A percentile compares a stretch with the other conserved stretches of the same genome.
These are phyloP conservation scores for Schlechtendalia chinensis DNA, from an alignment of 1,140 invertebrate genomes.

Conservation along the genomic window DNA sequence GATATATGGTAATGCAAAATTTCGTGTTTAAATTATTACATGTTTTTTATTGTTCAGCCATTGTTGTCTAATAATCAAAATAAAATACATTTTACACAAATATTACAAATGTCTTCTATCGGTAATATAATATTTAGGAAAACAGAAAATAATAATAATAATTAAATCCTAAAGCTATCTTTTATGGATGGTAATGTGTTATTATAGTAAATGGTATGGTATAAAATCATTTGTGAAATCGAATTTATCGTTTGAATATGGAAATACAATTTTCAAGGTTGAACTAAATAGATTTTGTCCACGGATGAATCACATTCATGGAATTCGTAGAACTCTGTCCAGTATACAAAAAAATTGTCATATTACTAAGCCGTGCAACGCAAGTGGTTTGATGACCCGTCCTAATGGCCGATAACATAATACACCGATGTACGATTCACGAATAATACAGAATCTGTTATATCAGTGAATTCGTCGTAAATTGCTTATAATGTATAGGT, in stretches of 20 bases:
- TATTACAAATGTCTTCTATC: background rate
- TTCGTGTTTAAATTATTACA: background rate
- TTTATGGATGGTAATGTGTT: background rate
- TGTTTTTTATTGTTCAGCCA: background rate
- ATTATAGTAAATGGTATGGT: slow-evolving; percentile 26
- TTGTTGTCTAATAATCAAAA: background rate
- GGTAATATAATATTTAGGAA: background rate
- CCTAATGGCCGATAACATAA: background rate
- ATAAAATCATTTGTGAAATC: slow-evolving; percentile 26
- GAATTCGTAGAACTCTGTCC: background rate
- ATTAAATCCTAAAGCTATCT: background rate
- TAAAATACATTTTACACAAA: background rate
- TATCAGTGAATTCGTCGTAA: background rate
- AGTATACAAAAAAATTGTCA: background rate
- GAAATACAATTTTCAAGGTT: slow-evolving; percentile 23
- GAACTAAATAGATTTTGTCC: slow-evolving; percentile 22
- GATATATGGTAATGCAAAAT: background rate
- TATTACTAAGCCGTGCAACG: background rate
- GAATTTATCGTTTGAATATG: slow-evolving; percentile 41
- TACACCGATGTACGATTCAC: background rate
- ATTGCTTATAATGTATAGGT: background rate
- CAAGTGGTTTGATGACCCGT: background rate
- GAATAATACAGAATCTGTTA: background rate
- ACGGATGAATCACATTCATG: background rate
- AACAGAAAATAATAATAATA: slow-evolving; percentile 2